These are phyloP conservation scores for Anarrhichthys ocellatus DNA, from an alignment of 2,113 vertebrate species.

Conservation along the genomic window DNA sequence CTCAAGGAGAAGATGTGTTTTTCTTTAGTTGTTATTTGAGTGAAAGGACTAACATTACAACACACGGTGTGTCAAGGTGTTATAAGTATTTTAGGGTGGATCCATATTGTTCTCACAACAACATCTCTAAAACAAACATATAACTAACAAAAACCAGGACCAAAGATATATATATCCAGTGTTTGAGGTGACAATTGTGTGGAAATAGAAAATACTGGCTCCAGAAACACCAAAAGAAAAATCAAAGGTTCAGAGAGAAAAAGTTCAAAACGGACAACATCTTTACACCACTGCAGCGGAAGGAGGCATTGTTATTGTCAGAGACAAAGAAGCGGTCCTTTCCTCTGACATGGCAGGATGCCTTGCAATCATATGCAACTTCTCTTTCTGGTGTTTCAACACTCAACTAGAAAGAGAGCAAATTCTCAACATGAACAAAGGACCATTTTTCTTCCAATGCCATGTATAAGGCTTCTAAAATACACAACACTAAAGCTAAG, in stretches of 20 bases:
- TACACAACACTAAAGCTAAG: neutral
- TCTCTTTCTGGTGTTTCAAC: neutral
- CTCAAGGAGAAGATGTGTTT: neutral
- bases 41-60: neutral
- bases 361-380: slow-evolving; percentile 37
- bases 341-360: slow-evolving; percentile 1
- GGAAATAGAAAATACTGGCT: neutral
- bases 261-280: neutral
- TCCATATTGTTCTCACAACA: neutral
- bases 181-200: neutral
- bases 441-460: neutral
- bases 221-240: neutral
- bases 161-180: neutral
- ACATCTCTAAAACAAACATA: neutral
- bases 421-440: neutral
- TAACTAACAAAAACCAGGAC: neutral
- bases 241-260: neutral
- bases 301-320: neutral
- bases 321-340: slow-evolving; percentile 15
- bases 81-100: neutral
- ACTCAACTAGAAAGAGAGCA: neutral
- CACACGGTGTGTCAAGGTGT: neutral
- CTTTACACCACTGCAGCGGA: neutral
- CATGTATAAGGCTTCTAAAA: neutral
- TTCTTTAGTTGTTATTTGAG: neutral